A percentile compares a stretch with the other conserved stretches of the same genome.
These are phyloP conservation scores for Drosophila hydei DNA, from an alignment of 1,140 invertebrate genomes.

Conservation along the genomic window DNA sequence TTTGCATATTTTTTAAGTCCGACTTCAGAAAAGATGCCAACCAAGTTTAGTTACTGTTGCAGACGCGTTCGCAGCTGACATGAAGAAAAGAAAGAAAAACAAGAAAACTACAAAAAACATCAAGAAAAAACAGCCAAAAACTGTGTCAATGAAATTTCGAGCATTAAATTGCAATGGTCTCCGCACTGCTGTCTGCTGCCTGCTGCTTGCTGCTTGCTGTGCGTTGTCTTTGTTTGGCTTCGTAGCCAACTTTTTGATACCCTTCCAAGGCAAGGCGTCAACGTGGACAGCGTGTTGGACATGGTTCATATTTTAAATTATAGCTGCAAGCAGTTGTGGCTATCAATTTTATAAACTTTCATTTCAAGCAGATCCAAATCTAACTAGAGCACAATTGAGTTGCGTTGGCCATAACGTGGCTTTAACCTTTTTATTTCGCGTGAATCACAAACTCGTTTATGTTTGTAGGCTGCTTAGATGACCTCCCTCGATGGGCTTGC, in stretches of 20 bases:
- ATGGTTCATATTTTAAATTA: constrained; percentile 1
- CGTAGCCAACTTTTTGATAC: constrained; percentile 18
- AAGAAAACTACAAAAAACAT: constrained; percentile 11
- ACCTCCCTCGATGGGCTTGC: constrained; percentile 27
- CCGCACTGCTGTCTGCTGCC: constrained; percentile 16
- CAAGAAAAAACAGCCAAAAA: constrained; percentile 40
- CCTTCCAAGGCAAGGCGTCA: constrained; percentile 1
- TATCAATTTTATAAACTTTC: constrained; percentile 2
- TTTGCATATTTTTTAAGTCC: constrained; percentile 53
- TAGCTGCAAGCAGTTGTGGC: background rate
- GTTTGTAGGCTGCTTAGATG: constrained; percentile 20
- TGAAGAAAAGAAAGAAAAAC: constrained; percentile 10
- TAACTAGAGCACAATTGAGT: constrained; percentile 20
- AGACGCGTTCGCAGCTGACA: constrained; percentile 41
- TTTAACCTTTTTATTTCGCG: constrained; percentile 7
- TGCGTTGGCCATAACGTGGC: too few relatives aligned
- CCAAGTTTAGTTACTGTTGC: constrained; percentile 38
- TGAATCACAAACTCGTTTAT: constrained; percentile 68
- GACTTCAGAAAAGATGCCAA: constrained; percentile 33
- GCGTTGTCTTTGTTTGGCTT: background rate
- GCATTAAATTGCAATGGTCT: constrained; percentile 64
- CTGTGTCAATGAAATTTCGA: constrained; percentile 78
- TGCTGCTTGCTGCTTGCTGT: too few relatives aligned
- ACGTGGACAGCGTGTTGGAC: background rate
- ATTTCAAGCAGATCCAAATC: background rate